Conservation (phyloP, 2,797 vertebrate genomes). For the Merluccius polli region DNA sequence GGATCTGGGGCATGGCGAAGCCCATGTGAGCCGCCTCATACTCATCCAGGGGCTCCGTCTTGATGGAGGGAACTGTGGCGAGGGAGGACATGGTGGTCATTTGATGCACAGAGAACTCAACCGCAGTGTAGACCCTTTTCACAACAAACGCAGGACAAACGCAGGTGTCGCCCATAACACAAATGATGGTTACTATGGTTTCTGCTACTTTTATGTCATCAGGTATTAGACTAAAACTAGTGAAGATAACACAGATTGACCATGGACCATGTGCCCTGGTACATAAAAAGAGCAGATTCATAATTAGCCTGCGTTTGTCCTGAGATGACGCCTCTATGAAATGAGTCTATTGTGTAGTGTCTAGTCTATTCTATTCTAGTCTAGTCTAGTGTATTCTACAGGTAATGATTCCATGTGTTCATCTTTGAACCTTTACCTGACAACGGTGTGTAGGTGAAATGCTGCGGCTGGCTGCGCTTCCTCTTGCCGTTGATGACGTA, state of each 20-base stretch:
- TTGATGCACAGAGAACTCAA: neutral
- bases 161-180: no score
- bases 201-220: neutral
- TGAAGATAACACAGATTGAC: neutral
- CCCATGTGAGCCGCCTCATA: conserved; percentile 86
- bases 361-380: no score
- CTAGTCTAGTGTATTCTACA: neutral
- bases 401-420: conserved; percentile 10
- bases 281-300: neutral
- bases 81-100: neutral
- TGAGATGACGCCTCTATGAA: no score
- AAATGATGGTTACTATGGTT: neutral
- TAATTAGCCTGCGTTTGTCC: neutral
- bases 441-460: conserved; percentile 88
- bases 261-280: neutral
- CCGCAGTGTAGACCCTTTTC: no score
- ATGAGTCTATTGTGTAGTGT: neutral
- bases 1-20: conserved; percentile 79
- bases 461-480: conserved; percentile 94
- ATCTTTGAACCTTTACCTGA: conserved; percentile 56
- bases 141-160: no score
- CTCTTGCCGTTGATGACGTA: conserved; percentile 96
- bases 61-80: conserved; percentile 89
- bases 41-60: conserved; percentile 93
- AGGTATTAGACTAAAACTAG: neutral